Base-by-base conservation (phyloP, 2,113 vertebrate genomes). In the Myotis yumanensis region DNA sequence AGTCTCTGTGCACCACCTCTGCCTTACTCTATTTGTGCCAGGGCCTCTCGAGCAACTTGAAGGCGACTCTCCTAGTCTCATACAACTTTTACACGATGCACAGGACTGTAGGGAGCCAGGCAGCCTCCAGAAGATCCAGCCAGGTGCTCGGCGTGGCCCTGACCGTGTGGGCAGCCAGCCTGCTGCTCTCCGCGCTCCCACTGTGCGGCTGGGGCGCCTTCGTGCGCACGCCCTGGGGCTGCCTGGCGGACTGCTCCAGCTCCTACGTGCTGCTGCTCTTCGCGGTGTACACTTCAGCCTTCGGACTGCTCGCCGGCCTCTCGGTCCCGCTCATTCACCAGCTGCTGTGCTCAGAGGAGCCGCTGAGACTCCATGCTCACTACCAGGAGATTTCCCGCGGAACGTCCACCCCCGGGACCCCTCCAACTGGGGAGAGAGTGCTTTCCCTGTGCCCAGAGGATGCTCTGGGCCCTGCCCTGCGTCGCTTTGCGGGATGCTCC, bases 191-290 rank as follows among this genome's bases (percentile, higher is more conserved):
- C 11, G 64, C 98, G 92, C 92, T 99, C 43, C 99, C 99, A 71
- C 94, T 99, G 72, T 99, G 99, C 79, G 99, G 99, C 4, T 99
- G 99, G 99, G 99, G 99, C 93, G 97, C 97, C 83, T 99, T 99
- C 85, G 92, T 97, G 52, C 98, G 98, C 76, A 99, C 98, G 23
- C 97, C 99, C 46, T 98, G 99, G 97, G 99, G 99, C 9, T 99
- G 99, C 96, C 98, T 99, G 94, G 97, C 98, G 0, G 98, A 99
- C 96, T 97, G 97, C 92, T 97, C 98, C 96, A 98, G 99, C 46
- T 98, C 99, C 32, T 99, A 99, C 95, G 86, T 96, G 57, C 91
- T 99, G 86, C 96, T 99, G 4, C 98, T 99, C 51, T 97, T 99
- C 54, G 92, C 95, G 0, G 89, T 99, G 81, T 99, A 99, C 89